Evolutionary conservation across 2,113 vertebrate genomes (phyloP).

Genomic region (Lycaon pictus): DNA sequence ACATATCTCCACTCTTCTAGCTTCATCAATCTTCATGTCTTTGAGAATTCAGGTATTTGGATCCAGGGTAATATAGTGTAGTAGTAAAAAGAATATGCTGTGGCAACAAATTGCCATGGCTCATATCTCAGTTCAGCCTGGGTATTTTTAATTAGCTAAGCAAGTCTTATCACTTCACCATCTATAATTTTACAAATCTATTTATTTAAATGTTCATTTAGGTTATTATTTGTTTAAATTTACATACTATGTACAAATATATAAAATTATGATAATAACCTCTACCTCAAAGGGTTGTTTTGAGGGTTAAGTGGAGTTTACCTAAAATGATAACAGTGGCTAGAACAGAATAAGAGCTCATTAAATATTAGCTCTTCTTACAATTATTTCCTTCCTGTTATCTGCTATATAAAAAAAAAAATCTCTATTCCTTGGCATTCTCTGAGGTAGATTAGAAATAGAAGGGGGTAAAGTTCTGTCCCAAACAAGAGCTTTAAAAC

Average conservation of each 20-base stretch:
- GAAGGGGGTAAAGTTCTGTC: neutral
- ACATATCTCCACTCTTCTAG: neutral
- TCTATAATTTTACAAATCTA: neutral
- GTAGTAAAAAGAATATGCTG: neutral
- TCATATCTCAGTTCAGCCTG: neutral
- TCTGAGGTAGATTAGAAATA: neutral
- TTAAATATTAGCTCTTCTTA: neutral
- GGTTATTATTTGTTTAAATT: neutral
- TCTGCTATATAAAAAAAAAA: neutral
- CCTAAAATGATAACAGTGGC: neutral
- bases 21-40: neutral
- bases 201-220: neutral
- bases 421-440: neutral
- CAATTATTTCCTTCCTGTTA: neutral
- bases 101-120: neutral
- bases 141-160: neutral
- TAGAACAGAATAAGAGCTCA: neutral
- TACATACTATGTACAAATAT: neutral
- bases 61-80: neutral
- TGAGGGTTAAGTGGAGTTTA: neutral
- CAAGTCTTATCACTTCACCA: neutral
- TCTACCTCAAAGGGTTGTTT: neutral
- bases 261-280: neutral
- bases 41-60: neutral
- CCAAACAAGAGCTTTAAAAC: neutral